These are phyloP conservation scores for Pterostichus madidus DNA, from an alignment of 2,888 invertebrate species.

Conservation along the genomic window DNA sequence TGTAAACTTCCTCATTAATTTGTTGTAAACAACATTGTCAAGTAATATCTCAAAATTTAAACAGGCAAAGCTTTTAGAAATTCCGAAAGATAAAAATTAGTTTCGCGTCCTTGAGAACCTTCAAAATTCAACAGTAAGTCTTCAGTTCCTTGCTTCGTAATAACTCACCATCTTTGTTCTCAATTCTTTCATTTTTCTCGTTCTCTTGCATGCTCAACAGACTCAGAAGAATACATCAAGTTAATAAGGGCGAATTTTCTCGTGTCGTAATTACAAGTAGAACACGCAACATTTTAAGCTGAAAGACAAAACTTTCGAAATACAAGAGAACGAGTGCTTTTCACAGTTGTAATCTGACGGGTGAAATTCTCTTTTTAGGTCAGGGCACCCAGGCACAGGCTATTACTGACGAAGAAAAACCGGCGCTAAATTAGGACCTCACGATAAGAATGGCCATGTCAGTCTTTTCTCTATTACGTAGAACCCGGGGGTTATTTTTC, in stretches of 20 bases:
- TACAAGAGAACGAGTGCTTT: constrained; percentile 29
- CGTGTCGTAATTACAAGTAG: constrained; percentile 56
- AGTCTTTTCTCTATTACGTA: constrained; percentile 15
- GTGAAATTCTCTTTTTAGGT: constrained; percentile 56
- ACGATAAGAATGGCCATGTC: constrained; percentile 47
- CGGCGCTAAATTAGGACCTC: constrained; percentile 40
- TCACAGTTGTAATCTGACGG: constrained; percentile 61
- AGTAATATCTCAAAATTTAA: constrained; percentile 1
- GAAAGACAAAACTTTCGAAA: constrained; percentile 56
- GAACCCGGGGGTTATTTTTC: constrained; percentile 9
- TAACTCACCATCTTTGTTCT: no score
- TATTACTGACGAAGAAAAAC: constrained; percentile 47
- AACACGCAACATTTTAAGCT: constrained; percentile 61
- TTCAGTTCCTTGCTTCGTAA: constrained; percentile 5
- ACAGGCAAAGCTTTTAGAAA: background rate
- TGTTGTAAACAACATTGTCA: background rate
- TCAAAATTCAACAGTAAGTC: background rate
- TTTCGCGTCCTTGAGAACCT: background rate
- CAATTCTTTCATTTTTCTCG: constrained; percentile 33
- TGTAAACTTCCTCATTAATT: no score
- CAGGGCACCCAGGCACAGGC: background rate
- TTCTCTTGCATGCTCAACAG: constrained; percentile 20
- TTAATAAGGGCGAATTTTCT: constrained; percentile 58
- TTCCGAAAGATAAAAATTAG: background rate
- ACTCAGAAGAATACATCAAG: constrained; percentile 55